Percentiles rank a stretch among this genome's conserved stretches.
Conservation (phyloP, 1,140 invertebrate genomes). For the Bombus waltoni region DNA sequence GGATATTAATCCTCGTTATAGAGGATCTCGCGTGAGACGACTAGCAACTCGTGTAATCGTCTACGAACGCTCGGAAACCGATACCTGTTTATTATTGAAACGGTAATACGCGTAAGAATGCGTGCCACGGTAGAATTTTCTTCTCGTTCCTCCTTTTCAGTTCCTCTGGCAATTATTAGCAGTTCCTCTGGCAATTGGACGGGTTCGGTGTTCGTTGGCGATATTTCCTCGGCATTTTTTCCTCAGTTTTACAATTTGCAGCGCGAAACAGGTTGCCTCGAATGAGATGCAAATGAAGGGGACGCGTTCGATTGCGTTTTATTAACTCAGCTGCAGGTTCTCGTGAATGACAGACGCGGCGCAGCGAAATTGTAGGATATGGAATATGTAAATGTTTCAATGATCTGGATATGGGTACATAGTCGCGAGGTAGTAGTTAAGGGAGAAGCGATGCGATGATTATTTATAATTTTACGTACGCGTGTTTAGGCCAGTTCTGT, state of each 20-base stretch:
- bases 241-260: neutral
- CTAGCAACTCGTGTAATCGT: conserved; percentile 32
- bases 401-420: too few relatives aligned
- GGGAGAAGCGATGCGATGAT: too few relatives aligned
- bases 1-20: conserved; percentile 59
- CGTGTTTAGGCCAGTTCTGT: too few relatives aligned
- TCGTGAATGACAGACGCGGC: neutral
- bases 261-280: neutral
- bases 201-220: neutral
- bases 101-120: conserved; percentile 8
- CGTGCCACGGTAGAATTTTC: conserved; percentile 1
- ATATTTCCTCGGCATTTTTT: neutral
- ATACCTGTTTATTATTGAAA: conserved; percentile 49
- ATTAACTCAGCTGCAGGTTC: neutral
- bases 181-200: neutral
- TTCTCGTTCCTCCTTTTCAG: neutral
- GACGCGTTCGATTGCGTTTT: neutral
- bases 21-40: conserved; percentile 25
- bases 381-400: too few relatives aligned
- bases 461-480: too few relatives aligned
- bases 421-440: too few relatives aligned
- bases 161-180: neutral
- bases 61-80: conserved; percentile 5
- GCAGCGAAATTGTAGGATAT: neutral
- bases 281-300: neutral